A percentile compares a stretch with the other conserved stretches of the same genome.
phyloP scores from a whole-genome alignment of 2,113 vertebrate species.

The Gopherus evgoodei region DNA sequence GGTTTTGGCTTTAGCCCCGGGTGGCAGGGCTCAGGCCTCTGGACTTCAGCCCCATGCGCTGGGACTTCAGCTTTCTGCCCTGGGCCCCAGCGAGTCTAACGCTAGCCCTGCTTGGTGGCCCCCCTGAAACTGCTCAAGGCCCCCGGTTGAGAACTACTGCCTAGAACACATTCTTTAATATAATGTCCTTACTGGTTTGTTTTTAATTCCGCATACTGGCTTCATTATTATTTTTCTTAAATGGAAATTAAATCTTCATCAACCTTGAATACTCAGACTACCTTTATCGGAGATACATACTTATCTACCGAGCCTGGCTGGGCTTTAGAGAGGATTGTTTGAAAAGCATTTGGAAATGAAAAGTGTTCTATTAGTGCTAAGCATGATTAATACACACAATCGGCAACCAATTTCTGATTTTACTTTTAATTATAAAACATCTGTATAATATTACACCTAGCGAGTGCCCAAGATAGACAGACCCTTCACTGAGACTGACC shows the following conservation, averaged over 20 bases:
- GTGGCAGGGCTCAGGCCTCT: too few relatives aligned
- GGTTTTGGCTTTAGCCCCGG: too few relatives aligned
- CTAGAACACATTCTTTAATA: neutral
- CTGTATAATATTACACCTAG: neutral
- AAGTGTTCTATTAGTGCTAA: neutral
- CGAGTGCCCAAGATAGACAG: neutral
- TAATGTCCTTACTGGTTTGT: neutral
- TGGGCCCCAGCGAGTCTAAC: too few relatives aligned
- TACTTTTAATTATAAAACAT: neutral
- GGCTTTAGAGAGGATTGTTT: slow-evolving; percentile 7
- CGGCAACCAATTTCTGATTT: neutral
- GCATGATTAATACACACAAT: slow-evolving; percentile 44
- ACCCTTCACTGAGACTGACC: neutral
- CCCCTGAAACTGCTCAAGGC: too few relatives aligned
- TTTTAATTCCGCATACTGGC: slow-evolving; percentile 19
- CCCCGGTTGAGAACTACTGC: too few relatives aligned
- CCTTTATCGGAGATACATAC: neutral
- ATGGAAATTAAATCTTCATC: slow-evolving; percentile 43
- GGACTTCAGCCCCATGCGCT: too few relatives aligned
- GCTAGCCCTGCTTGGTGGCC: too few relatives aligned
- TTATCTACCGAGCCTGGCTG: neutral
- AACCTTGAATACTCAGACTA: slow-evolving; percentile 15
- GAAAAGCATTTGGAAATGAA: slow-evolving; percentile 20
- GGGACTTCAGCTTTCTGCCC: too few relatives aligned
- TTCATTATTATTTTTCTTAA: slow-evolving; percentile 17